Conservation (phyloP, 2,888 invertebrate genomes). For the Neoitamus cyanurus region DNA sequence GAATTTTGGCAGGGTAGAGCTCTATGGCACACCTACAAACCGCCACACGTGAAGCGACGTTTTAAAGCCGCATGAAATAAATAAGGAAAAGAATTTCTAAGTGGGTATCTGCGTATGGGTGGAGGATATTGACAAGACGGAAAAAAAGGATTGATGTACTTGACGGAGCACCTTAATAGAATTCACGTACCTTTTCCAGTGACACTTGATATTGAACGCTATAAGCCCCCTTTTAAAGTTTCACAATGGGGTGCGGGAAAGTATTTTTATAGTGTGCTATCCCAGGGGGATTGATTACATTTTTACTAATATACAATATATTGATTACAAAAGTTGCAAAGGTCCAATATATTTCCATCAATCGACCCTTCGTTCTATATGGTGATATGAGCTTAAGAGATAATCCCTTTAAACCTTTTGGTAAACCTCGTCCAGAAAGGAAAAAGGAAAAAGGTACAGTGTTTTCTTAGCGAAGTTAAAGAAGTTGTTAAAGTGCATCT, state of each 20-base stretch:
- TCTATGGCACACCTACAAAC: conserved; percentile 2
- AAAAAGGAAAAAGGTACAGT: no score
- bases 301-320: not conserved
- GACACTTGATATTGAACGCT: not conserved
- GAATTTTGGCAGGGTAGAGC: conserved; percentile 3
- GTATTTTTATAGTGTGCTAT: not conserved
- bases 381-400: not conserved
- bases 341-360: not conserved
- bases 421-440: no score
- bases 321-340: not conserved
- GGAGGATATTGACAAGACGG: not conserved
- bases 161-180: not conserved
- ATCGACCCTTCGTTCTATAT: not conserved
- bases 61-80: not conserved
- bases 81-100: not conserved
- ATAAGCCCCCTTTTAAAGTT: not conserved
- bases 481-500: no score
- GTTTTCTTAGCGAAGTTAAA: no score
- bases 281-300: not conserved
- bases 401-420: no score
- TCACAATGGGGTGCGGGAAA: not conserved
- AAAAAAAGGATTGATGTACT: not conserved
- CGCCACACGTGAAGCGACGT: not conserved
- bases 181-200: not conserved
- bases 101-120: not conserved